Evolutionary conservation across 2,797 vertebrate species (phyloP).

Genomic region (Fringilla coelebs): DNA sequence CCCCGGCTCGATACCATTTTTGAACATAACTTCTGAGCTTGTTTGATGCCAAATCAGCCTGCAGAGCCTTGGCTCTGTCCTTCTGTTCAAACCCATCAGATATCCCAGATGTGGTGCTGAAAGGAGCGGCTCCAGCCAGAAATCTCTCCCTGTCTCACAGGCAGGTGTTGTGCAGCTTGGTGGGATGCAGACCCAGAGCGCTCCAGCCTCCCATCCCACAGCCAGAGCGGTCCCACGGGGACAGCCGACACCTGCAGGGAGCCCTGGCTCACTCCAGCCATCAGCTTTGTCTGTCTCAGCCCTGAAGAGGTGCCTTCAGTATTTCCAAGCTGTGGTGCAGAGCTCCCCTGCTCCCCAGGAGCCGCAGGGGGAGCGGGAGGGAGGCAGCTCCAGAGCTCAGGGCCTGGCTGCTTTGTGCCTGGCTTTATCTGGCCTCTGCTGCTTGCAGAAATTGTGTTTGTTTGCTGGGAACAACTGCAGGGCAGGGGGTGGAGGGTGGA

Average conservation of each 20-base stretch:
- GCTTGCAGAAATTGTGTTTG: neutral
- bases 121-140: neutral
- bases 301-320: neutral
- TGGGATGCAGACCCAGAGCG: neutral
- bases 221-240: rapidly evolving
- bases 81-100: neutral
- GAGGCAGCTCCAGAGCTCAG: neutral
- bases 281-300: neutral
- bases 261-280: neutral
- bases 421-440: neutral
- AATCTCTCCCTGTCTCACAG: neutral
- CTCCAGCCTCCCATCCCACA: neutral
- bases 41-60: neutral
- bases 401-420: rapidly evolving
- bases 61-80: neutral
- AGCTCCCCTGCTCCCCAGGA: neutral
- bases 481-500: neutral
- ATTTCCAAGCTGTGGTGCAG: neutral
- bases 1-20: neutral
- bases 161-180: neutral
- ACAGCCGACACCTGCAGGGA: neutral
- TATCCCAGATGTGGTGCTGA: neutral
- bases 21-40: neutral
- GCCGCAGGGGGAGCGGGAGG: neutral
- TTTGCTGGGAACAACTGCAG: neutral